Conservation (phyloP, 2,888 invertebrate species). For the Cheilosia soror region DNA sequence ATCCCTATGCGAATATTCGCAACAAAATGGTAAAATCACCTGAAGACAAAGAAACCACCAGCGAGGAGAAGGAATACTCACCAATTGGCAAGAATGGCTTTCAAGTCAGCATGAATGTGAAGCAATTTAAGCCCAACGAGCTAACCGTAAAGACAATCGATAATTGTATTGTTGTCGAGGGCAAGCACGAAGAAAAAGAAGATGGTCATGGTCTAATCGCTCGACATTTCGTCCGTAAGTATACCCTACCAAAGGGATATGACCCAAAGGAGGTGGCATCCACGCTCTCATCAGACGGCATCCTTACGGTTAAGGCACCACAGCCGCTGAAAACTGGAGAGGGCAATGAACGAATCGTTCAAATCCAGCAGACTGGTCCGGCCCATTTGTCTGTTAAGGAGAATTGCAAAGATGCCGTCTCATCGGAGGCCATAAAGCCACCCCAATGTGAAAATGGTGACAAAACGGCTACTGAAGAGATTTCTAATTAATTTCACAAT, state of each 20-base stretch:
- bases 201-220: conserved; percentile 91
- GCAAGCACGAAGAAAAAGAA: conserved; percentile 88
- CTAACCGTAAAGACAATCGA: conserved; percentile 88
- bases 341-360: conserved; percentile 85
- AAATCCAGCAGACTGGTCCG: conserved; percentile 87
- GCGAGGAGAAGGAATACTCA: conserved; percentile 82
- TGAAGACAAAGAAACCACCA: conserved; percentile 84
- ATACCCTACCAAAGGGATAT: conserved; percentile 88
- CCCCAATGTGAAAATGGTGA: conserved; percentile 67
- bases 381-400: conserved; percentile 81
- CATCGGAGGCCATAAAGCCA: conserved; percentile 66
- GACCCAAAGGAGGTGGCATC: conserved; percentile 90
- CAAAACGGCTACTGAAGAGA: conserved; percentile 66
- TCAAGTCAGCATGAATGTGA: conserved; percentile 88
- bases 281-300: conserved; percentile 91
- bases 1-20: conserved; percentile 78
- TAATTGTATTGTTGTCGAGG: conserved; percentile 87
- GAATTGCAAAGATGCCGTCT: conserved; percentile 69
- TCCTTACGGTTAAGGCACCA: conserved; percentile 90
- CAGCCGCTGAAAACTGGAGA: conserved; percentile 80
- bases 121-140: conserved; percentile 89
- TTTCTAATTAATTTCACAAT: conserved; percentile 64
- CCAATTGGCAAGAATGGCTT: conserved; percentile 87
- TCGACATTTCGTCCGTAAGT: conserved; percentile 90
- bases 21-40: conserved; percentile 84